Evolutionary conservation across 1,140 invertebrate species (phyloP), one percentile per base, ranked within the genome.

Genomic region (Melanaphis sacchari): DNA sequence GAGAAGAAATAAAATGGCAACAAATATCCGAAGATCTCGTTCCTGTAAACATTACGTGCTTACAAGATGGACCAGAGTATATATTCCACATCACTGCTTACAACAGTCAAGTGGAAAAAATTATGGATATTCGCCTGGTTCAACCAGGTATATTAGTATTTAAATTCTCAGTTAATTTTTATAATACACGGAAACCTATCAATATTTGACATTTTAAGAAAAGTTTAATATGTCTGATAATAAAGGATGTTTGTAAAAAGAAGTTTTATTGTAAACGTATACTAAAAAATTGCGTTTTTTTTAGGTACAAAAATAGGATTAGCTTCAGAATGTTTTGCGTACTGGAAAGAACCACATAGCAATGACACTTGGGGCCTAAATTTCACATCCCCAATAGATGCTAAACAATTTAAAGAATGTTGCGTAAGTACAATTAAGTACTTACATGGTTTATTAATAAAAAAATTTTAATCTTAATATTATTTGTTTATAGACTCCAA

Each of bases 331-430:
- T 99, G 99, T 96, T 99, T 99, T 95, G 98, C 99, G 66, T 99
- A 99, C 95, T 99, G 99, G 99, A 99, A 99, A 95, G 99, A 99
- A 96, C 97, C 98, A 6, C 97, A 98, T 96, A 99, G 98, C 94
- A 98, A 98, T 95, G 98, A 99, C 95, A 99, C 99, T n/a, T 99
- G 99, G 99, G 99, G 99, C 87, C 96, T 99, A 93, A 99, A 99
- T 96, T 99, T 99, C 95, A 99, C 99, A 82, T 99, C 98, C 82
- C 97, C 98, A 40, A 98, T 98, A 94, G 99, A 99, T 95, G 99
- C 99, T 93, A 99, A 99, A 96, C 98, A 99, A 95, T 99, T 99
- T 95, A 96, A 98, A 95, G 98, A 99, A 96, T 99, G 98, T 96
- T 99, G 98, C 96, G 98, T 99, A 97, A 98, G 98, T 98, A 96